Conservation (phyloP, 2,888 invertebrate species). For the Cartodere bifasciata region DNA sequence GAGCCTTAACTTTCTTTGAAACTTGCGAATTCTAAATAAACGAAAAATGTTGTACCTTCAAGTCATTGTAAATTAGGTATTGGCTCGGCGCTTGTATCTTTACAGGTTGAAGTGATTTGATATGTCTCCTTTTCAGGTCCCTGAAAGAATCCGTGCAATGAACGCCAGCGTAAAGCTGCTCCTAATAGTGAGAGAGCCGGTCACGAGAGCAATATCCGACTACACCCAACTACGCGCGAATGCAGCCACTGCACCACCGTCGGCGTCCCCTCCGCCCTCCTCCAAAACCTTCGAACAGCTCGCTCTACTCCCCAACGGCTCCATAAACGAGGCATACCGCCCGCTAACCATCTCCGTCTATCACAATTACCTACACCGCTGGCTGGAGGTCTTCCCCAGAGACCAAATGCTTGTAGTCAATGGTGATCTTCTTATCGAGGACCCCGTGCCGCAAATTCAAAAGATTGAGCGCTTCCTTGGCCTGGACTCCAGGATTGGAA, state of each 20-base stretch:
- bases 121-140: constrained; percentile 54
- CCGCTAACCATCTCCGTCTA: constrained; percentile 84
- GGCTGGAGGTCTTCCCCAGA: constrained; percentile 87
- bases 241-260: constrained; percentile 61
- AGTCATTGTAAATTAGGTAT: too few species aligned
- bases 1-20: too few species aligned
- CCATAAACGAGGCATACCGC: constrained; percentile 69
- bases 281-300: constrained; percentile 63
- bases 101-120: too few species aligned
- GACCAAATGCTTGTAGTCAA: constrained; percentile 90
- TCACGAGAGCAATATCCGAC: constrained; percentile 91
- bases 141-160: constrained; percentile 87
- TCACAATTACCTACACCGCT: constrained; percentile 74
- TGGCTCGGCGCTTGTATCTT: too few species aligned
- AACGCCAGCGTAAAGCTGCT: constrained; percentile 84
- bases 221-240: constrained; percentile 85
- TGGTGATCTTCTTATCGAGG: constrained; percentile 81
- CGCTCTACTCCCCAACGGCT: constrained; percentile 66
- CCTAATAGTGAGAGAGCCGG: constrained; percentile 90
- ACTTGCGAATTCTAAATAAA: too few species aligned
- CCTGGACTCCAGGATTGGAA: constrained; percentile 53
- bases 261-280: constrained; percentile 33
- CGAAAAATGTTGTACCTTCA: too few species aligned
- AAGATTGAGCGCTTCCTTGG: constrained; percentile 81
- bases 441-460: constrained; percentile 77